Evolutionary conservation across 2,797 vertebrate genomes (phyloP).

Genomic region (Knipowitschia caucasica): DNA sequence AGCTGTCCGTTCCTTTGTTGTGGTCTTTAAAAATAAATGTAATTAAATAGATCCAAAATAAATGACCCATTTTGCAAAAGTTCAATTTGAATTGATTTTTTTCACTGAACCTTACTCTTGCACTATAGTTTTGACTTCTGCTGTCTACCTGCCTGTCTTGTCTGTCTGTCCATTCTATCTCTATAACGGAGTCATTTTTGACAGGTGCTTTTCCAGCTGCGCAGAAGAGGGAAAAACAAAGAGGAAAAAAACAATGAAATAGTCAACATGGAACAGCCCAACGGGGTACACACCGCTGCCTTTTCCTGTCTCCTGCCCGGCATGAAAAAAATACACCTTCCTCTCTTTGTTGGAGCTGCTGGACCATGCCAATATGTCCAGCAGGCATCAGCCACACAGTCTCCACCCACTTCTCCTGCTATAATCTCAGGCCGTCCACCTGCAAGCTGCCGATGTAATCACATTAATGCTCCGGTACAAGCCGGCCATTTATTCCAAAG

Average conservation of each 20-base stretch:
- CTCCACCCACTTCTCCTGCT: slow-evolving; percentile 37
- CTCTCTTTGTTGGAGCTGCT: slow-evolving; percentile 72
- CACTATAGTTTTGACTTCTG: too few species aligned
- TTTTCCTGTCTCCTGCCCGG: slow-evolving; percentile 70
- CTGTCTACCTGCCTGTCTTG: too few species aligned
- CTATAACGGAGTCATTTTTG: slow-evolving; percentile 20
- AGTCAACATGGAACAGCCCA: slow-evolving; percentile 66
- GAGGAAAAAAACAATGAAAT: slow-evolving; percentile 61
- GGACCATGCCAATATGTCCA: slow-evolving; percentile 64
- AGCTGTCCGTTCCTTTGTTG: too few species aligned
- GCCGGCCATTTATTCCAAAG: not conserved
- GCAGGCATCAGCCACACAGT: slow-evolving; percentile 24
- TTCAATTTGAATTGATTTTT: too few species aligned
- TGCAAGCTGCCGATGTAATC: slow-evolving; percentile 15
- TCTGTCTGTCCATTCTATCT: too few species aligned
- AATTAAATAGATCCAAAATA: too few species aligned
- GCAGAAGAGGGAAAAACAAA: slow-evolving; percentile 20
- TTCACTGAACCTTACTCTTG: too few species aligned
- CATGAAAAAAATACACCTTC: slow-evolving; percentile 60
- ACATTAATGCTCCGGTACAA: not conserved
- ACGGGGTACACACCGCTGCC: slow-evolving; percentile 63
- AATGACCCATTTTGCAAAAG: too few species aligned
- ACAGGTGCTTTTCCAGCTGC: slow-evolving; percentile 47
- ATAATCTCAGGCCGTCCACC: slow-evolving; percentile 26
- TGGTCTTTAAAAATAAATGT: too few species aligned